Evolutionary conservation across 64 coral and sea anemone species (phyloP).

Genomic region (Acropora yongei): DNA sequence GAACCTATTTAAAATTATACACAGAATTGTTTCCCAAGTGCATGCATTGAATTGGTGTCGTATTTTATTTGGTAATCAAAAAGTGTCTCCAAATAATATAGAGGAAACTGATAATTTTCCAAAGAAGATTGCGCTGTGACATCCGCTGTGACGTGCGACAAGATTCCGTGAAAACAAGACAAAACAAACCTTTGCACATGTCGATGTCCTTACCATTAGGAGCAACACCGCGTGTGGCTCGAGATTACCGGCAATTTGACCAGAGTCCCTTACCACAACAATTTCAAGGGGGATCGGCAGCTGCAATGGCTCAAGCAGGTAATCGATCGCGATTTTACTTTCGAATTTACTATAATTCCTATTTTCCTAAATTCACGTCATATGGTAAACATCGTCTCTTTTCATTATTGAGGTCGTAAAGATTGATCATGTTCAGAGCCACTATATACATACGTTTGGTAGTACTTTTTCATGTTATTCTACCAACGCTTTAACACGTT

Average conservation of each 20-base stretch:
- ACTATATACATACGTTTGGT: too few relatives aligned
- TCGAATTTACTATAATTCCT: too few relatives aligned
- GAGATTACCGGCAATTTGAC: constrained; percentile 35
- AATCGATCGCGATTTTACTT: not conserved
- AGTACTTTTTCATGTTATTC: too few relatives aligned
- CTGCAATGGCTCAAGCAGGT: constrained; percentile 41
- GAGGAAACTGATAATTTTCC: not conserved
- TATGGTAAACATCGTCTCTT: too few relatives aligned
- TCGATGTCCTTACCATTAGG: constrained; percentile 12
- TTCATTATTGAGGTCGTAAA: too few relatives aligned
- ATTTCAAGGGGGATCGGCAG: constrained; percentile 22
- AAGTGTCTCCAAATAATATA: too few relatives aligned
- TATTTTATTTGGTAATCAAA: not conserved
- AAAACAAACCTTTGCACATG: constrained; percentile 22
- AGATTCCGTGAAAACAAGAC: not conserved
- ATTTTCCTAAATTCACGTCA: too few relatives aligned
- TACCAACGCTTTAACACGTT: too few relatives aligned
- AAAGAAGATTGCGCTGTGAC: constrained; percentile 11
- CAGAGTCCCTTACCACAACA: constrained; percentile 42
- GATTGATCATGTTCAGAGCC: not conserved
- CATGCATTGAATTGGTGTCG: not conserved
- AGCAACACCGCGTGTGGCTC: constrained; percentile 4
- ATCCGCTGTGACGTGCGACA: not conserved
- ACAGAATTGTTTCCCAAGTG: not conserved
- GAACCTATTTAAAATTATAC: too few relatives aligned